Evolutionary conservation across 2,113 vertebrate genomes (phyloP), one percentile per base, ranked within the genome.

Genomic region (Madoqua kirkii): DNA sequence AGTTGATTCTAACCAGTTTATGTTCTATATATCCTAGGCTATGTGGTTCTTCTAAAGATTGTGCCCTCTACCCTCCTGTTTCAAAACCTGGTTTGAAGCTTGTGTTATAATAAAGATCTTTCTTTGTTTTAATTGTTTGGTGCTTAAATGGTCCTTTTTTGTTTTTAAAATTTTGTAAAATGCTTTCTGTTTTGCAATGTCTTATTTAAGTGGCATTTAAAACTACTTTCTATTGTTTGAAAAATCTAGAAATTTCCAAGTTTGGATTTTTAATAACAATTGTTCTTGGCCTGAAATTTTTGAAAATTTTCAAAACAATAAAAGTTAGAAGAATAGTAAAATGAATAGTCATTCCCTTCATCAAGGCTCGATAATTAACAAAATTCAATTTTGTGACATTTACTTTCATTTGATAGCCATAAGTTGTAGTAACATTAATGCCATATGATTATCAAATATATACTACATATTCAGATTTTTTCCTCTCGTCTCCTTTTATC

Each of bases 111-210:
- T 82, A 55, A 71, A 33, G 45, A 29, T 5, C 25, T 84, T 90
- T 81, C 67, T 76, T 71, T 59, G 12, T 62, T 48, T 84, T 52
- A 48, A 19, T 87, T 89, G 14, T 93, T 93, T 71, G 33, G 25
- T 74, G 4, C 60, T 93, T 74, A 59, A 87, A 16, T 93, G 40
- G 12, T 45, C 14, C 27, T 33, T 81, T 36, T 43, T 91, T 60
- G 50, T 52, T 31, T 45, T 76, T 76, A 76, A 64, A 94, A 88
- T 21, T 21, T 91, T 57, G 36, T 89, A 43, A 83, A 62, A 40
- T 91, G 45, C 67, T 54, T 91, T 78, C 21, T 71, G 36, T 92
- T 94, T 96, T 96, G 36, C 62, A 82, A 59, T 94, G 52, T 71
- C 33, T 87, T n/a, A 64, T 62, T 55, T 62, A 92, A 92, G 33